Base-by-base conservation (phyloP, 2,888 invertebrate species). In the Caenorhabditis sp. region DNA sequence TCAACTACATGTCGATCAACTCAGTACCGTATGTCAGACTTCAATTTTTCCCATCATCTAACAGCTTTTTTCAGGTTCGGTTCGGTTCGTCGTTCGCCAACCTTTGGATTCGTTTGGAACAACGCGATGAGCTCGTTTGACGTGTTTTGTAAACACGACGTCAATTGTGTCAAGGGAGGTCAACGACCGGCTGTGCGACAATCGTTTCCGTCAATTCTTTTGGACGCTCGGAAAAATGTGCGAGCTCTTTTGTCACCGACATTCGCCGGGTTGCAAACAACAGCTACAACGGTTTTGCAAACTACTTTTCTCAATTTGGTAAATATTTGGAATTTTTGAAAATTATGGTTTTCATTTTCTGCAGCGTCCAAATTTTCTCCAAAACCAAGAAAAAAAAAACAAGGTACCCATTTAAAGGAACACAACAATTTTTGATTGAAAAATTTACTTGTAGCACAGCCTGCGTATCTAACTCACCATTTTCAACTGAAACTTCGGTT, bases 101-200 rank as follows among this genome's bases (percentile, higher is more conserved):
- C 61, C 2, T 58, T 77, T 31, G 81, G 81, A 19, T 79, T 77
- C 49, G 67, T 78, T 21, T 81, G 81, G 81, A 81, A 81, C 60
- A 79, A 81, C 50, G 76, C 74, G 8, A 75, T 81, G 66, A 66
- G 70, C 1, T 69, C 76, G 6, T 81, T 81, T 58, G 69, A 74
- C 36, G 69, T 69, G 21, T 69, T 63, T 54, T 74, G 74, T 37
- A 36, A 50, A 0, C 66, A 63, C 36, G 53, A 58, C 8, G 58
- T 60, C 3, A 74, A 74, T 53, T 74, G 74, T 63, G 66, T 74
- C 0, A 51, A 53, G 0, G 69, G 74, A 6, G 69, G 69, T 4
- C 66, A 63, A 37, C 74, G 74, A 3, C 69, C 74, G 17, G 62
- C 67, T 57, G 63, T 69, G 5, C 49, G 54, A 1, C 66, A 69